These are phyloP conservation scores for Penaeus indicus DNA, from an alignment of 1,140 invertebrate genomes.

Conservation along the genomic window DNA sequence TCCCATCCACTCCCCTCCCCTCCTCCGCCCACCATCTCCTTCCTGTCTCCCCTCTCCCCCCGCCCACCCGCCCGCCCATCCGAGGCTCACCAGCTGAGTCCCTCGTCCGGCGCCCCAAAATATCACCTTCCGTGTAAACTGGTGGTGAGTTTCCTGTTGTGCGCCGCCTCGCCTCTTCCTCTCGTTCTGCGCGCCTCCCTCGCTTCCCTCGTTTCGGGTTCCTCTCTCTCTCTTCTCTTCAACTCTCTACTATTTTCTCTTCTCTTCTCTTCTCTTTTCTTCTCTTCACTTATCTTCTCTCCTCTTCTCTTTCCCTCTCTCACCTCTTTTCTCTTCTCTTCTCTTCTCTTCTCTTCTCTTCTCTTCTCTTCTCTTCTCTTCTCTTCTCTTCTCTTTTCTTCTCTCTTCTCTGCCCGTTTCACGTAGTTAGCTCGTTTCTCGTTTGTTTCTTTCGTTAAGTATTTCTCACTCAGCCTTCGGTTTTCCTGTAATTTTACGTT, in stretches of 20 bases:
- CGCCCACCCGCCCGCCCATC: background rate
- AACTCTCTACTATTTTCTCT: background rate
- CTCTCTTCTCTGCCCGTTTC: background rate
- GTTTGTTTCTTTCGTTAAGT: too few species aligned
- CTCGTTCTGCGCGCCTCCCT: constrained; percentile 40
- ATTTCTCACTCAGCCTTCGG: background rate
- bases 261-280: too few species aligned
- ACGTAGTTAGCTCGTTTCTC: background rate
- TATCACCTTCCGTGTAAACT: constrained; percentile 55
- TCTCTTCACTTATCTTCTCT: too few species aligned
- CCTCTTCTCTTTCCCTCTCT: too few species aligned
- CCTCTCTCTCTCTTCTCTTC: background rate
- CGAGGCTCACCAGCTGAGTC: background rate
- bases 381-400: too few species aligned
- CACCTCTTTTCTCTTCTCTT: background rate
- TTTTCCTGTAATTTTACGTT: too few species aligned
- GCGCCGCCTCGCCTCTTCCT: background rate
- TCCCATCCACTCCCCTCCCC: background rate
- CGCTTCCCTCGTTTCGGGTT: background rate
- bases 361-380: background rate
- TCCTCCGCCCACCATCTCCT: background rate
- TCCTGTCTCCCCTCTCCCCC: background rate
- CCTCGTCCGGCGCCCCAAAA: constrained; percentile 24
- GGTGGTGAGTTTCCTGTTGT: background rate
- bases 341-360: background rate